These are phyloP conservation scores for Sinocyclocheilus anshuiensis DNA, from an alignment of 2,113 vertebrate genomes.

Conservation along the genomic window DNA sequence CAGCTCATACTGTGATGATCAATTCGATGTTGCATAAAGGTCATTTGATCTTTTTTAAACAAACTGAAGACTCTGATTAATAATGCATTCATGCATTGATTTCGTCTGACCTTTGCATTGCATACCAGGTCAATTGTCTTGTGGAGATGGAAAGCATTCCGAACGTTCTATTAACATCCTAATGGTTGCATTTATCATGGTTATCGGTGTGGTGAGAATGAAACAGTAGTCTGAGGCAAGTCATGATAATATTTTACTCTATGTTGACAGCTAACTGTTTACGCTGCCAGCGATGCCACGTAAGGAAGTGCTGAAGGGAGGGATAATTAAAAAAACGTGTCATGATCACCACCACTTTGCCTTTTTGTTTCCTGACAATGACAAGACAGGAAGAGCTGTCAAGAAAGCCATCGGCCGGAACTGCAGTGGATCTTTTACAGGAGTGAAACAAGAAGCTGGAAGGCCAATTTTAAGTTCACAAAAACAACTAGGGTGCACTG, in stretches of 20 bases:
- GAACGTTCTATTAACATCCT: slow-evolving; percentile 56
- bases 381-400: slow-evolving; percentile 48
- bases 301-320: slow-evolving; percentile 28
- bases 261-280: slow-evolving; percentile 51
- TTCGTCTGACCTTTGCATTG: slow-evolving; percentile 67
- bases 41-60: slow-evolving; percentile 70
- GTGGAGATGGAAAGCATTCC: slow-evolving; percentile 55
- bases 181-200: slow-evolving; percentile 61
- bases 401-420: slow-evolving; percentile 30
- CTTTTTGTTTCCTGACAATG: slow-evolving; percentile 23
- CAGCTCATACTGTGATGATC: slow-evolving; percentile 57
- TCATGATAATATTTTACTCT: slow-evolving; percentile 37
- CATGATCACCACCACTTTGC: slow-evolving; percentile 13
- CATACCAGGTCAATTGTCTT: slow-evolving; percentile 68
- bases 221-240: slow-evolving; percentile 5
- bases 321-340: slow-evolving; percentile 55
- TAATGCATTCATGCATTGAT: slow-evolving; percentile 70
- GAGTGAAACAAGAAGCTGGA: slow-evolving; percentile 12
- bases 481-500: slow-evolving; percentile 9
- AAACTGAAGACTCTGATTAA: slow-evolving; percentile 68
- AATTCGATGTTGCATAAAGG: slow-evolving; percentile 70
- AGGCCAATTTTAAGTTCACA: slow-evolving; percentile 33
- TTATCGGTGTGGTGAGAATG: slow-evolving; percentile 49
- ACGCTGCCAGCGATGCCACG: slow-evolving; percentile 12
- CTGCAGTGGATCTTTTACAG: slow-evolving; percentile 11